Evolutionary conservation across 1,140 invertebrate genomes (phyloP), one percentile per base, ranked within the genome.

Genomic region (Potamilus streckersoni): DNA sequence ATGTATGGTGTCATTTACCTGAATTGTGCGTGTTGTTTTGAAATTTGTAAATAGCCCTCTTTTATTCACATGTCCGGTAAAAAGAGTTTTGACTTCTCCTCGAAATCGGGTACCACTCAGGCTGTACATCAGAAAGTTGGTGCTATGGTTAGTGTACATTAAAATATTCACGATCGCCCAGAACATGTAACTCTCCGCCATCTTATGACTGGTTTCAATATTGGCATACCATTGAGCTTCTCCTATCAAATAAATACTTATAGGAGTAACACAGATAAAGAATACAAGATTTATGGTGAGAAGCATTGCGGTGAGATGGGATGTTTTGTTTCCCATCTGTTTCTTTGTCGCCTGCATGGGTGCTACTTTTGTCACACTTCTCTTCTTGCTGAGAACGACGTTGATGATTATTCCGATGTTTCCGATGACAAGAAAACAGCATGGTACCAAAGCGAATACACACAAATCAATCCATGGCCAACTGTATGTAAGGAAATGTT

Each of bases 381-480:
- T 77, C 8, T 66, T 23, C 55, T 72, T 64, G 62, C 69, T 77
- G 66, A 71, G 71, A 12, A 77, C 2, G 3, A 77, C 69, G 20
- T 63, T 61, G 17, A 68, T 14, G 15, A 77, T 58, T 13, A 77
- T 72, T 49, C 62, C 71, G 2, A 71, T 16, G 61, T 77, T 77
- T 27, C 75, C 75, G 16, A 72, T 60, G 14, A 71, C 2, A 11
- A 77, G n/a, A 23, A 77, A 16, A 55, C 57, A 61, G 57, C 67
- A 77, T 0, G 75, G 75, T 16, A 71, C 63, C 12, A 71, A 20
- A 23, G 63, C 55, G 23, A 77, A 77, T 11, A 71, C 23, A 57
- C 69, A 77, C 1, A 77, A 59, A 49, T 77, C 75, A 8, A 77
- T 71, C 75, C 75, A 77, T n/a, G 75, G 75, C 75, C 75, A 77